Evolutionary conservation across 2,888 invertebrate species (phyloP).

Genomic region (Tetramorium bicarinatum): DNA sequence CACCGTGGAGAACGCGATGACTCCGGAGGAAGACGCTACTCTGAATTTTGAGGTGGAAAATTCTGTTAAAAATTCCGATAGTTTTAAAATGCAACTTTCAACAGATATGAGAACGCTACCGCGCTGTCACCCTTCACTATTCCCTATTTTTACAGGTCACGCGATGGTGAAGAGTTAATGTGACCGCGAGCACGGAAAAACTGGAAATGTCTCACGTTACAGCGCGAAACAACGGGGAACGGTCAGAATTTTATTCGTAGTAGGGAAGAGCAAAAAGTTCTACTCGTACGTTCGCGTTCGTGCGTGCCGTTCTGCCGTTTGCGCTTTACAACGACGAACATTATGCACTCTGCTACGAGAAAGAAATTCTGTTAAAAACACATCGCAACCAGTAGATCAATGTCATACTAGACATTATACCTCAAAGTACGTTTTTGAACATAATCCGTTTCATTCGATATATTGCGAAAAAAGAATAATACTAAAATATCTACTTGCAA

Average conservation of each 20-base stretch:
- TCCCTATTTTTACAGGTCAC: conserved; percentile 42
- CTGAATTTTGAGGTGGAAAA: conserved; percentile 10
- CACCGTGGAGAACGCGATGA: neutral
- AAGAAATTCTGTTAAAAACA: conserved; percentile 51
- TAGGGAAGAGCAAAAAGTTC: conserved; percentile 21
- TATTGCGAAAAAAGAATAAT: neutral
- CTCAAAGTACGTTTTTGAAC: neutral
- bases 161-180: conserved; percentile 39
- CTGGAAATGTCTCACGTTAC: conserved; percentile 27
- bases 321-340: neutral
- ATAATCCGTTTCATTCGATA: neutral
- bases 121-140: neutral
- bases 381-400: conserved; percentile 7
- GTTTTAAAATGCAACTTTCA: neutral
- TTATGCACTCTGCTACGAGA: neutral
- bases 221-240: conserved; percentile 24
- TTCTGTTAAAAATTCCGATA: conserved; percentile 10
- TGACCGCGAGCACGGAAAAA: conserved; percentile 32
- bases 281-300: neutral
- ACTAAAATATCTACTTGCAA: neutral
- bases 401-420: neutral
- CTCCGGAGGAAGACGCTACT: neutral
- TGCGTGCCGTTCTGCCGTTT: conserved; percentile 38
- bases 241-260: conserved; percentile 32
- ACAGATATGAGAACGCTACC: neutral